Evolutionary conservation across 2,797 vertebrate genomes (phyloP).

Genomic region (Poeciliopsis presidionis): DNA sequence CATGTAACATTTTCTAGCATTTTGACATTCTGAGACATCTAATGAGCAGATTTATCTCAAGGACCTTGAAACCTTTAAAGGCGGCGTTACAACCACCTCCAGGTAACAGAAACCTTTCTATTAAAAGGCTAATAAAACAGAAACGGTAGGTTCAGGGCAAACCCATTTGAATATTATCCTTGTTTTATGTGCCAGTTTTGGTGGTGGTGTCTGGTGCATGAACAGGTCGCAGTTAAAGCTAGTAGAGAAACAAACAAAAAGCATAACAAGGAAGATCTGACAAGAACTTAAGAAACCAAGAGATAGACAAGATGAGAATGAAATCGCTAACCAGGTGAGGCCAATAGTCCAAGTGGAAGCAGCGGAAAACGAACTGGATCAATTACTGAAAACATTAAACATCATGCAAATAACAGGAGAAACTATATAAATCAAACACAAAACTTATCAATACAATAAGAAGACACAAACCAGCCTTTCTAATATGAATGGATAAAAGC

Average conservation of each 20-base stretch:
- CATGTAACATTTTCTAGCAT: neutral
- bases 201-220: neutral
- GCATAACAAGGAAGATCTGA: neutral
- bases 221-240: neutral
- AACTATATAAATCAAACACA: neutral
- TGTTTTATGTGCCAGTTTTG: neutral
- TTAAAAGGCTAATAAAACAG: neutral
- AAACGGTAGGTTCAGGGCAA: neutral
- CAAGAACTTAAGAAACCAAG: neutral
- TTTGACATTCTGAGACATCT: neutral
- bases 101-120: neutral
- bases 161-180: neutral
- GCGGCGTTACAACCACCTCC: neutral
- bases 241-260: neutral
- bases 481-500: neutral
- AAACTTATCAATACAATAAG: neutral
- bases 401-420: neutral
- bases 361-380: neutral
- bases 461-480: neutral
- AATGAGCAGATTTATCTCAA: neutral
- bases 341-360: neutral
- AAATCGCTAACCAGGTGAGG: neutral
- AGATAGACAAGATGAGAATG: neutral
- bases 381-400: neutral
- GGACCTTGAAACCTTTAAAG: neutral